Evolutionary conservation across 2,888 invertebrate genomes (phyloP).

Genomic region (Gymnocheta viridis): DNA sequence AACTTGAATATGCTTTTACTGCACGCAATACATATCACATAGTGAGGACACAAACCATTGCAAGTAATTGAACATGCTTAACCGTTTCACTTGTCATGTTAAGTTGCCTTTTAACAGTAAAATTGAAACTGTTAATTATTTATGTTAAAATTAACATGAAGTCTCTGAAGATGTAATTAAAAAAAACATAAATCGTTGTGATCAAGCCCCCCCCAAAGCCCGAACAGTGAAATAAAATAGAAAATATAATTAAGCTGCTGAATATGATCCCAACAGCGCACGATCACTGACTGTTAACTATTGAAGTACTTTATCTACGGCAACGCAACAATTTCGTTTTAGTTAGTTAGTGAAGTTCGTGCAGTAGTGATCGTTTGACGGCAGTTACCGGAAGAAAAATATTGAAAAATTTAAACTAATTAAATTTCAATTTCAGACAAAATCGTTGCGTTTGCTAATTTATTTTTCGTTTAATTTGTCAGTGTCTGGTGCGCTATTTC

Average conservation of each 20-base stretch:
- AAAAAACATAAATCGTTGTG: neutral
- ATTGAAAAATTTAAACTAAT: slow-evolving; percentile 1
- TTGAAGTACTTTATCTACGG: slow-evolving; percentile 61
- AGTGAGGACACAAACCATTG: slow-evolving; percentile 39
- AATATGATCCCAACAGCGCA: slow-evolving; percentile 26
- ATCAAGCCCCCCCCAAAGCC: neutral
- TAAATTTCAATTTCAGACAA: neutral
- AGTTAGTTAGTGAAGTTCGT: slow-evolving; percentile 68
- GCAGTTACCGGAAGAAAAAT: neutral
- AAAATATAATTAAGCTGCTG: slow-evolving; percentile 7
- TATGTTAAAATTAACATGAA: neutral
- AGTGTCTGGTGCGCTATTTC: slow-evolving; percentile 26
- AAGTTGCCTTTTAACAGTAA: neutral
- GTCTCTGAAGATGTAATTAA: neutral
- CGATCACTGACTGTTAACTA: slow-evolving; percentile 44
- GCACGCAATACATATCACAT: neutral
- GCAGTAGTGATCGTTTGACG: slow-evolving; percentile 48
- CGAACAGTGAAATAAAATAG: neutral
- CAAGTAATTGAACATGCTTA: neutral
- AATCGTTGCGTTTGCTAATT: slow-evolving; percentile 17
- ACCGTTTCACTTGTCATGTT: neutral
- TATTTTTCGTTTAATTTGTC: slow-evolving; percentile 5
- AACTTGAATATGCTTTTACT: neutral
- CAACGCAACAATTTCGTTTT: slow-evolving; percentile 29
- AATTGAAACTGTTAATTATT: neutral